A percentile compares a stretch with the other conserved stretches of the same genome.
These are phyloP conservation scores for Lophotis ruficrista DNA, from an alignment of 2,113 vertebrate species.

Conservation along the genomic window DNA sequence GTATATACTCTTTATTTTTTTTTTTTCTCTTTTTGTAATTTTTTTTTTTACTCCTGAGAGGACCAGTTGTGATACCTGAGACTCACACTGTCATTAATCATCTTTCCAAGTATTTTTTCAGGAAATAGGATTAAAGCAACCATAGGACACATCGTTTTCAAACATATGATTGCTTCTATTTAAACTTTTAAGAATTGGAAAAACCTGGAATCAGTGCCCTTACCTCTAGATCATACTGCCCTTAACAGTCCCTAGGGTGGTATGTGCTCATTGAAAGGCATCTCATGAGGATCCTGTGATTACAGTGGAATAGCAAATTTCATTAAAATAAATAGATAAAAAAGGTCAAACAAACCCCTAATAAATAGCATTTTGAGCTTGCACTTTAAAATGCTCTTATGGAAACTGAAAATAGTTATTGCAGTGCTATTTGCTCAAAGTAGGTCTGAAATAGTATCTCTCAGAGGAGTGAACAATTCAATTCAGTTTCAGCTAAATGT, in stretches of 20 bases:
- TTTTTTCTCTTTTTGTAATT: not conserved
- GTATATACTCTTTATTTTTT: not conserved
- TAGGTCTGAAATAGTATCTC: not conserved
- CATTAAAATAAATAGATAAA: not conserved
- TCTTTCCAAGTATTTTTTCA: not conserved
- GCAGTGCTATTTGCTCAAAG: not conserved
- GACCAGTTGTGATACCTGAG: not conserved
- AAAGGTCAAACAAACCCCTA: not conserved
- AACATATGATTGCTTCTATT: not conserved
- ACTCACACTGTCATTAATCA: not conserved
- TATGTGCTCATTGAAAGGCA: not conserved
- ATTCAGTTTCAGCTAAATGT: not conserved
- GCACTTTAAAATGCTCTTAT: not conserved
- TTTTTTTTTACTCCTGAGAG: not conserved
- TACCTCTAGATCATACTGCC: not conserved
- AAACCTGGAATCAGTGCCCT: not conserved
- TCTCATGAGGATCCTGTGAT: not conserved
- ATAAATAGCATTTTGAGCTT: not conserved
- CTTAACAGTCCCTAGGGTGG: not conserved
- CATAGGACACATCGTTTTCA: not conserved
- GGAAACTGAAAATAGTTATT: not conserved
- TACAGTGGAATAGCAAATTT: not conserved
- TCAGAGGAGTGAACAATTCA: not conserved
- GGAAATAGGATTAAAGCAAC: not conserved
- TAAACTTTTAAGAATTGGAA: not conserved